Percentiles rank a stretch among this genome's conserved stretches.
phyloP scores from a whole-genome alignment of 2,797 vertebrate genomes.

The Melanogrammus aeglefinus region DNA sequence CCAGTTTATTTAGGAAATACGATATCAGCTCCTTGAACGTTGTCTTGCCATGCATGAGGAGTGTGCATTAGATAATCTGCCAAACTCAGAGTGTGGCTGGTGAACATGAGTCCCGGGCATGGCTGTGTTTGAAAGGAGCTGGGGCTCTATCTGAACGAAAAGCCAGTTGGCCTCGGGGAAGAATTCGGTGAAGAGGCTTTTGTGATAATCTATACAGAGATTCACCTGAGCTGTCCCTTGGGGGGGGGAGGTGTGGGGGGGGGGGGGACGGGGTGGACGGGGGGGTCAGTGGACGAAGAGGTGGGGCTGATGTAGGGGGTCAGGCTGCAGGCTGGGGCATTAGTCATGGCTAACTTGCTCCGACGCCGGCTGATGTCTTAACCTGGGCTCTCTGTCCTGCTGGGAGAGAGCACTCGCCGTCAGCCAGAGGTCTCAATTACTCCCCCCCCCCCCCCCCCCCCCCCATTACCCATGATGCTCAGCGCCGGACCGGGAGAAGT shows the following conservation, averaged over 20 bases:
- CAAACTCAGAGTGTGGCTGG: background rate
- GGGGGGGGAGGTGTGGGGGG: conserved; percentile 27
- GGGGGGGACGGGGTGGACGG: too few species aligned
- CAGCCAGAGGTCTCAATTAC: conserved; percentile 5
- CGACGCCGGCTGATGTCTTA: conserved; percentile 33
- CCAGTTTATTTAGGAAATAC: background rate
- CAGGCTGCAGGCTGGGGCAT: conserved; percentile 34
- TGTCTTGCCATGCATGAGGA: background rate
- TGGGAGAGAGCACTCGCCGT: conserved; percentile 10
- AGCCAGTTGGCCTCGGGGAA: conserved; percentile 11
- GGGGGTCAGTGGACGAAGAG: background rate
- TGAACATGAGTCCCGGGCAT: conserved; percentile 11
- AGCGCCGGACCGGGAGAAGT: background rate
- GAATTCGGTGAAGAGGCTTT: conserved; percentile 8
- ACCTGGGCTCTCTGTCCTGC: conserved; percentile 36
- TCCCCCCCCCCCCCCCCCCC: too few species aligned
- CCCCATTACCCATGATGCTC: background rate
- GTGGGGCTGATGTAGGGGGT: background rate
- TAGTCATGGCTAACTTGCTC: conserved; percentile 31
- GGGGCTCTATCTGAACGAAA: conserved; percentile 16
- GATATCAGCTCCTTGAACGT: background rate
- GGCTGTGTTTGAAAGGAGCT: conserved; percentile 11
- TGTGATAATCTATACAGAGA: conserved; percentile 31
- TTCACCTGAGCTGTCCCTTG: conserved; percentile 27
- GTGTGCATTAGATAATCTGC: background rate